These are phyloP conservation scores for Mirounga angustirostris DNA, from an alignment of 2,113 vertebrate genomes.

Conservation along the genomic window DNA sequence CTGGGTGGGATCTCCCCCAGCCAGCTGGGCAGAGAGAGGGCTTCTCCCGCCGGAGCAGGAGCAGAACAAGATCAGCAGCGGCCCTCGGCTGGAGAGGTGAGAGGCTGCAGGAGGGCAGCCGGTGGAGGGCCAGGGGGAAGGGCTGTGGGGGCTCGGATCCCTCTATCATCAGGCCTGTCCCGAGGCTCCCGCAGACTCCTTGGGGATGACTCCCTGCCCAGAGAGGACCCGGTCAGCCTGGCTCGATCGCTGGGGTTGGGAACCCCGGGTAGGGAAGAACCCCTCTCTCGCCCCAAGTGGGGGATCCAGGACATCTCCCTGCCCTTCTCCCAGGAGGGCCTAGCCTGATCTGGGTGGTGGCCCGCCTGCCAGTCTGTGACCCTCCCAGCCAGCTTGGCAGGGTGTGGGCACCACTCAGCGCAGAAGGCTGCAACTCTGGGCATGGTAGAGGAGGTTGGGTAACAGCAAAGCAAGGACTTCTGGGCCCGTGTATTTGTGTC, in stretches of 20 bases:
- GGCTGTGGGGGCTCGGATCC: not conserved
- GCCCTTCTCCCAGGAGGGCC: slow-evolving; percentile 15
- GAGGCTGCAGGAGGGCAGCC: not conserved
- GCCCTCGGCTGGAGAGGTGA: slow-evolving; percentile 71
- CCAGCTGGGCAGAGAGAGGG: slow-evolving; percentile 81
- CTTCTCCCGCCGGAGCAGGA: slow-evolving; percentile 70
- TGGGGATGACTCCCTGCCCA: not conserved
- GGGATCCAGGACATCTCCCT: not conserved
- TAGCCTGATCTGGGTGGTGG: slow-evolving; percentile 48
- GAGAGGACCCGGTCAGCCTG: not conserved
- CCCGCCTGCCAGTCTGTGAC: slow-evolving; percentile 39
- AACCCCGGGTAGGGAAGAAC: not conserved
- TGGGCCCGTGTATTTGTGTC: not conserved
- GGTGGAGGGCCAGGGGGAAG: not conserved
- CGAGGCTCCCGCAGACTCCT: not conserved
- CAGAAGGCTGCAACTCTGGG: slow-evolving; percentile 47
- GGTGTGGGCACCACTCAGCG: slow-evolving; percentile 71
- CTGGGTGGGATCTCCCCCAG: slow-evolving; percentile 83
- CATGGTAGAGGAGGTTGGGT: not conserved
- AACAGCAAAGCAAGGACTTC: not conserved
- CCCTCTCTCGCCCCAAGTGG: not conserved
- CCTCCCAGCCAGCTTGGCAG: slow-evolving; percentile 82
- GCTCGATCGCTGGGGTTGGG: not conserved
- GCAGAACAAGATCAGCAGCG: slow-evolving; percentile 11
- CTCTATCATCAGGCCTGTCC: not conserved